Evolutionary conservation across 2,797 vertebrate species (phyloP).

Genomic region (Passerculus sandwichensis): DNA sequence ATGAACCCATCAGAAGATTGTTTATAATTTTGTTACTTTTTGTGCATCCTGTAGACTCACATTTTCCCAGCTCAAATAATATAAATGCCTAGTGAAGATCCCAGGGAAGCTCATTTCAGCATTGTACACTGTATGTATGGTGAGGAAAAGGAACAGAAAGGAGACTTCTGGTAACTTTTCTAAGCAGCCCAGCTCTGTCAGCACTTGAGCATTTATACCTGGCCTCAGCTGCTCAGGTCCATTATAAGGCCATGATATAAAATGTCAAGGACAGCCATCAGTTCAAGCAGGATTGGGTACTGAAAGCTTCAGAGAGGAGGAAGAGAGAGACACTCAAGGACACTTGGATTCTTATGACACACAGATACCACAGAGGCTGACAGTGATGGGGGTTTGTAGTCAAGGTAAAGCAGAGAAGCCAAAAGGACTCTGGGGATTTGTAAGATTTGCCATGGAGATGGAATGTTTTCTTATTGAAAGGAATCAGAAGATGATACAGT

Average conservation of each 20-base stretch:
- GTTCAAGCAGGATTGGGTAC: not conserved
- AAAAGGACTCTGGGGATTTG: not conserved
- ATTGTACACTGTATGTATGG: not conserved
- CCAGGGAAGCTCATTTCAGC: not conserved
- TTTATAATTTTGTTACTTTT: not conserved
- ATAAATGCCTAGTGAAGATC: not conserved
- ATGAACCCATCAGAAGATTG: not conserved
- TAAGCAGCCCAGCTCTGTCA: not conserved
- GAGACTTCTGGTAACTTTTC: not conserved
- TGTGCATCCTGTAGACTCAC: not conserved
- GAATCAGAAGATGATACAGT: not conserved
- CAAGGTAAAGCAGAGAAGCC: not conserved
- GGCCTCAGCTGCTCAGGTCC: not conserved
- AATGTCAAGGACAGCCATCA: not conserved
- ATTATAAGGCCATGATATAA: not conserved
- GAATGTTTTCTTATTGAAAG: not conserved
- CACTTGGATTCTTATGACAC: not conserved
- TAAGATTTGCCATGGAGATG: not conserved
- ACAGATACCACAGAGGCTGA: not conserved
- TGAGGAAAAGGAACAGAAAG: not conserved
- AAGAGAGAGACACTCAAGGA: not conserved
- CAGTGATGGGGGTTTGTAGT: not conserved
- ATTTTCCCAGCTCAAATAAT: not conserved
- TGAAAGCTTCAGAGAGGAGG: not conserved
- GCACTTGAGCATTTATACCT: not conserved